Evolutionary conservation across 2,888 invertebrate species (phyloP), one percentile per base, ranked within the genome.

Genomic region (Schizotus pectinicornis): DNA sequence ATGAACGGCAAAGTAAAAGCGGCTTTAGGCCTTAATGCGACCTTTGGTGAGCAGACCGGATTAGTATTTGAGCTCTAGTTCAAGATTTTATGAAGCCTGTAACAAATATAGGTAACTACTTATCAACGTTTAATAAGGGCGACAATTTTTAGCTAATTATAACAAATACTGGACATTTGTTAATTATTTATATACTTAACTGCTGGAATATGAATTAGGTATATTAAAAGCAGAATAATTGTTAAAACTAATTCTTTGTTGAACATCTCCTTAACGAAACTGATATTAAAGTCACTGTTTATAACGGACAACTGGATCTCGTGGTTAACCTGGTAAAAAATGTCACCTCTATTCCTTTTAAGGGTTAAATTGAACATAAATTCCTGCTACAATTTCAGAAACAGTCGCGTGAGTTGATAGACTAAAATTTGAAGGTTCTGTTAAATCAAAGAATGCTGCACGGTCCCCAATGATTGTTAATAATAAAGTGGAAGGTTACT

Each of bases 251-350:
- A n/a, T n/a, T n/a, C n/a, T n/a, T n/a, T n/a, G 92, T 92, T 70
- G 88, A 90, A 72, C 79, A 81, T 55, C 79, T 92, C 8, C 78
- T 92, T 13, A 87, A 88, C 65, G 84, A 84, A 66, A 90, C 91
- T 0, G 80, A 85, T 47, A 79, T 92, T 11, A 84, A 86, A 47
- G 83, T 92, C 0, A 84, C 84, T 32, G 88, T 92, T 11, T 88
- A 89, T 73, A 90, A 87, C 63, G 93, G 92, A 31, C 92, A 94
- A 71, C 81, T 94, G 61, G 94, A 95, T 78, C 83, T 94, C 11
- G 93, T 94, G 70, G 92, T 92, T 61, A 88, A 90, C 86, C 90
- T 64, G 94, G 93, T 86, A 82, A 81, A 5, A 22, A 22, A 3
- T 22, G 2, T 22, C 5, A n/a, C n/a, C n/a, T 2, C 5, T 22